These are phyloP conservation scores for Amphiduros pacificus DNA, from an alignment of 2,888 invertebrate genomes.

Conservation along the genomic window DNA sequence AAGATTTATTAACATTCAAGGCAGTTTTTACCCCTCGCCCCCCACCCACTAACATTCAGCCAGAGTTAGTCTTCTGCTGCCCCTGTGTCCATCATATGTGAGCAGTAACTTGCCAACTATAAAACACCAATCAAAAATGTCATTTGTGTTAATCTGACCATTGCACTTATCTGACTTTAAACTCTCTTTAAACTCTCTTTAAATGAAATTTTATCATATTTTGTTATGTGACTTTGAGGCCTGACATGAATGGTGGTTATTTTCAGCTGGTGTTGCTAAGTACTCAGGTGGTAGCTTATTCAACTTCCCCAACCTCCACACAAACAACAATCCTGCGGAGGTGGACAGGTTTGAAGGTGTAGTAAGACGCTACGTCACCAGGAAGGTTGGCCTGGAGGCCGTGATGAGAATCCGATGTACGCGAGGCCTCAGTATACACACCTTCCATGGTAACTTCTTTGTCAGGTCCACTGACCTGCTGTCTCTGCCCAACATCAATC, in stretches of 20 bases:
- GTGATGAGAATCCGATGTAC: conserved; percentile 97
- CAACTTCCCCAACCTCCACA: conserved; percentile 84
- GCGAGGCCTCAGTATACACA: conserved; percentile 87
- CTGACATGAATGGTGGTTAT: too few relatives aligned
- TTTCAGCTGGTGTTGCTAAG: conserved; percentile 78
- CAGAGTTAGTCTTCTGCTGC: too few relatives aligned
- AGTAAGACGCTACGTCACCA: conserved; percentile 84
- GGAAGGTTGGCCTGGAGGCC: conserved; percentile 98
- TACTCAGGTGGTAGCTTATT: conserved; percentile 93
- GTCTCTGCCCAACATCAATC: conserved; percentile 94
- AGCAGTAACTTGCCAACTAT: too few relatives aligned
- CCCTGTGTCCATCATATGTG: too few relatives aligned
- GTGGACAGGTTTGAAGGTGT: conserved; percentile 76
- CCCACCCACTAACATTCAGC: too few relatives aligned
- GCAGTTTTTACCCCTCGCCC: too few relatives aligned
- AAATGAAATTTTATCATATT: too few relatives aligned
- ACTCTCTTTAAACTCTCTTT: too few relatives aligned
- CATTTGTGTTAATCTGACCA: not conserved
- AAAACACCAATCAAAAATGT: too few relatives aligned
- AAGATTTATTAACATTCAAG: too few relatives aligned
- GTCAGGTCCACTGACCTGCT: conserved; percentile 95
- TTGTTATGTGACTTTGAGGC: too few relatives aligned
- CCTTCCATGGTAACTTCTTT: conserved; percentile 99
- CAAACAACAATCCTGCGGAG: conserved; percentile 70
- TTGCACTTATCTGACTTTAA: too few relatives aligned